Base-by-base conservation (phyloP, 1,140 invertebrate species). In the Diachasma alloeum region DNA sequence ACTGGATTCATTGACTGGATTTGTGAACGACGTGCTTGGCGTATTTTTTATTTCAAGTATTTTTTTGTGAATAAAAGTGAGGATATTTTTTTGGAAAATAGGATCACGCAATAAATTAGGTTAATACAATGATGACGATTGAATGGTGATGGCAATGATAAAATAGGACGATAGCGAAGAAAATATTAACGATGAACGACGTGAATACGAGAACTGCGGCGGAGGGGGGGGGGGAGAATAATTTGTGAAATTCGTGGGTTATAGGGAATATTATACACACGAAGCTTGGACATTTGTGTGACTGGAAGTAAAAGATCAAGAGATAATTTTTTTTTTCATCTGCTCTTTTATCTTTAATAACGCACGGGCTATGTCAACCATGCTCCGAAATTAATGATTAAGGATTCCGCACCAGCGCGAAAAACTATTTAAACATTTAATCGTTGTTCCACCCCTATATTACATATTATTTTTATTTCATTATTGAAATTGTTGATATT, bases 341-440 rank as follows among this genome's bases (percentile, higher is more conserved):
- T 76, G 17, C 19, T 44, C 69, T 37, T 42, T 63, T 63, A 53
- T 63, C 42, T 66, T 72, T 72, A 74, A 74, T 37, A 42, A 44
- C 17, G 22, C 63, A 63, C 26, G 44, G 44, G 24, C 44, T 22
- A 22, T 72, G 42, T 53, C 2, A 31, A 31, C n/a, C 73, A 48
- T 44, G 69, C 46, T 74, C 71, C 72, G 71, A 83, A 82, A 36
- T 73, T 74, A 74, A 79, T 76, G 48, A 77, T 69, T 17, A 74
- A 68, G 26, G 74, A 83, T 87, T 87, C 79, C 86, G 87, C 87
- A 88, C 86, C 86, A 87, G 86, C 78, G 86, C 86, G 87, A 88
- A 88, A 87, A 81, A 80, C 75, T 69, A 63, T 66, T 53, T 56
- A 74, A 53, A 68, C 78, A 75, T 67, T 67, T 75, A 67, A 48